Percentiles rank a stretch among this genome's conserved stretches.
phyloP scores from a whole-genome alignment of 2,888 invertebrate species.

The Gastrophysa polygoni region DNA sequence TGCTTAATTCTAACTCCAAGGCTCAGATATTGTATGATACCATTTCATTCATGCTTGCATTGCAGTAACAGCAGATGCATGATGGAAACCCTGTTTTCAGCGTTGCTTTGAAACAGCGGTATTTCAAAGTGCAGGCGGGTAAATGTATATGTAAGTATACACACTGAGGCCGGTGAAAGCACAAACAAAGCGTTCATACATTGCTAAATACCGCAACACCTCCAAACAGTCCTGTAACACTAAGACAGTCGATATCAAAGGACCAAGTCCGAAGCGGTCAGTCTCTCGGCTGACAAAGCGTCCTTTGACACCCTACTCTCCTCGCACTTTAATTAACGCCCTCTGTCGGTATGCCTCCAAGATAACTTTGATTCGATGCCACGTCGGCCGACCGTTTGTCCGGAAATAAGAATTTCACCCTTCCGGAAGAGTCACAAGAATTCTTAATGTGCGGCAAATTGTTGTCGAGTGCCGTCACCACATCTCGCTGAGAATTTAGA shows the following conservation, averaged over 20 bases:
- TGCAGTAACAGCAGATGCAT: constrained; percentile 14
- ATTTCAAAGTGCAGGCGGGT: constrained; percentile 20
- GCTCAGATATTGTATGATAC: too few species aligned
- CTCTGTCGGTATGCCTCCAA: constrained; percentile 54
- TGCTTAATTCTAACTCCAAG: too few species aligned
- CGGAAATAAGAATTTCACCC: constrained; percentile 24
- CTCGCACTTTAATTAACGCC: constrained; percentile 58
- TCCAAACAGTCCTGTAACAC: constrained; percentile 57
- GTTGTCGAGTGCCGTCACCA: neutral
- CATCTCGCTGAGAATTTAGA: constrained; percentile 1
- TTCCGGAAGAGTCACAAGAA: constrained; percentile 14
- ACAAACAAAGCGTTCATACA: constrained; percentile 52
- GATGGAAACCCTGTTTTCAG: neutral
- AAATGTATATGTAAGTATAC: too few species aligned
- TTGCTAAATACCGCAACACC: constrained; percentile 58
- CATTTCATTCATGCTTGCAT: constrained; percentile 22
- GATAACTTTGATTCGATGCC: constrained; percentile 49
- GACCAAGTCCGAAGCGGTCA: constrained; percentile 54
- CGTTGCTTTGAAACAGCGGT: constrained; percentile 18
- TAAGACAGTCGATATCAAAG: constrained; percentile 58
- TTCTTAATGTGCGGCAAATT: constrained; percentile 16
- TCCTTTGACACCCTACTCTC: constrained; percentile 58
- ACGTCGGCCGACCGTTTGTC: constrained; percentile 23
- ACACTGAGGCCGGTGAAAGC: constrained; percentile 30
- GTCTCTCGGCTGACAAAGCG: constrained; percentile 55